Evolutionary conservation across 2,888 invertebrate genomes (phyloP).

Genomic region (Chironomus riparius): DNA sequence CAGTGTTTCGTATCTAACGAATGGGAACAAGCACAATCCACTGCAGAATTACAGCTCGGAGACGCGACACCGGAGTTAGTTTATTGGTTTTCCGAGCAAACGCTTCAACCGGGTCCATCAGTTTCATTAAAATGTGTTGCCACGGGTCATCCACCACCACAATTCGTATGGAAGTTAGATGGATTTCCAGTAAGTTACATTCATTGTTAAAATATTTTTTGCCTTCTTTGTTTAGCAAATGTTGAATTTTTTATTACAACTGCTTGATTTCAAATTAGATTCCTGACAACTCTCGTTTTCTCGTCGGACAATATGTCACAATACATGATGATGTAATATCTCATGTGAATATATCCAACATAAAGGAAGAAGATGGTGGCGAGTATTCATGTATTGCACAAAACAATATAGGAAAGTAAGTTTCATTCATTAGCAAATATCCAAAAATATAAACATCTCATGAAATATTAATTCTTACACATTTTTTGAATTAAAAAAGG

Average conservation of each 20-base stretch:
- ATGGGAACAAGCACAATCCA: slow-evolving; percentile 75
- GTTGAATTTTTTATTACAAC: too few relatives aligned
- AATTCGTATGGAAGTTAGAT: slow-evolving; percentile 84
- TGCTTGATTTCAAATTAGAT: slow-evolving; percentile 34
- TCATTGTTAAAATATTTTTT: not conserved
- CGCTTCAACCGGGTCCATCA: slow-evolving; percentile 81
- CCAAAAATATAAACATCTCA: not conserved
- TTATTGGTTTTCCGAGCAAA: slow-evolving; percentile 88
- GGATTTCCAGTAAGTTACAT: slow-evolving; percentile 67
- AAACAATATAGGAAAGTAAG: slow-evolving; percentile 65
- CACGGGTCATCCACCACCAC: slow-evolving; percentile 88
- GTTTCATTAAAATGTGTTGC: slow-evolving; percentile 88
- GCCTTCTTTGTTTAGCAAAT: not conserved
- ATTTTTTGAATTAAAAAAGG: slow-evolving; percentile 31
- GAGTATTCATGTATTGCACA: slow-evolving; percentile 79
- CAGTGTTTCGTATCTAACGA: slow-evolving; percentile 82
- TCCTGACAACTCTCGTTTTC: slow-evolving; percentile 57
- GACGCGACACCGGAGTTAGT: slow-evolving; percentile 83
- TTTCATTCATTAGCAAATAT: slow-evolving; percentile 28
- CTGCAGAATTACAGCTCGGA: slow-evolving; percentile 70
- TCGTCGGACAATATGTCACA: slow-evolving; percentile 86
- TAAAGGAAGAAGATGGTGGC: slow-evolving; percentile 83
- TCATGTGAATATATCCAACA: slow-evolving; percentile 80
- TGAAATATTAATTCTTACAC: not conserved
- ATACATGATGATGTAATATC: slow-evolving; percentile 88